These are phyloP conservation scores for Leptinotarsa rubiginosa DNA, from an alignment of 2,888 invertebrate genomes.

Conservation along the genomic window DNA sequence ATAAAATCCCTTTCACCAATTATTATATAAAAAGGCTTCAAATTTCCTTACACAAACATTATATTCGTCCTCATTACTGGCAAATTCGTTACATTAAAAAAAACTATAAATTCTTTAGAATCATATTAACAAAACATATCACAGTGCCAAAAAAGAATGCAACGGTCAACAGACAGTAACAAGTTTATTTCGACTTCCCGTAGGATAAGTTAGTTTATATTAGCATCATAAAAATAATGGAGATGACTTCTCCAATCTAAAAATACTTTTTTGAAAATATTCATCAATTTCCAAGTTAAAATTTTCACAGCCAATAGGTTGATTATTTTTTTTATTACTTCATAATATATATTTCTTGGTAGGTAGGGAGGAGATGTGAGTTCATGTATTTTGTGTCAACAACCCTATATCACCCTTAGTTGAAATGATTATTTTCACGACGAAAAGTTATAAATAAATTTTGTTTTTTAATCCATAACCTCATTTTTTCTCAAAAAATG, in stretches of 20 bases:
- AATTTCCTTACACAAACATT: slow-evolving; percentile 46
- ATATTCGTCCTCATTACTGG: slow-evolving; percentile 42
- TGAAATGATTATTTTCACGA: too few species aligned
- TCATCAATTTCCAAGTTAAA: slow-evolving; percentile 28
- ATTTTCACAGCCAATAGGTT: slow-evolving; percentile 41
- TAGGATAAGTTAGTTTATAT: slow-evolving; percentile 17
- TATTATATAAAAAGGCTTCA: slow-evolving; percentile 56
- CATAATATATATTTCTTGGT: not conserved
- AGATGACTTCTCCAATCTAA: slow-evolving; percentile 27
- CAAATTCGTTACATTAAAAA: slow-evolving; percentile 47
- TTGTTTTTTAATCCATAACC: too few species aligned
- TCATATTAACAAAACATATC: slow-evolving; percentile 59
- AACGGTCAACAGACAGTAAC: slow-evolving; percentile 46
- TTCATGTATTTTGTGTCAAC: too few species aligned
- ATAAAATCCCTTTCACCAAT: slow-evolving; percentile 59
- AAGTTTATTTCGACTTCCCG: slow-evolving; percentile 35
- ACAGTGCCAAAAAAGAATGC: slow-evolving; percentile 60
- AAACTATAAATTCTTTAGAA: slow-evolving; percentile 55
- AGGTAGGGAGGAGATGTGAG: too few species aligned
- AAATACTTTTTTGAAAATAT: slow-evolving; percentile 33
- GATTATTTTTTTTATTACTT: slow-evolving; percentile 5
- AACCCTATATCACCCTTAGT: too few species aligned
- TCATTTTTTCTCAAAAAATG: too few species aligned
- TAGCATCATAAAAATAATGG: slow-evolving; percentile 38
- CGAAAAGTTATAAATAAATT: too few species aligned